Conservation (phyloP, 2,888 invertebrate species). For the Papilio elwesi region DNA sequence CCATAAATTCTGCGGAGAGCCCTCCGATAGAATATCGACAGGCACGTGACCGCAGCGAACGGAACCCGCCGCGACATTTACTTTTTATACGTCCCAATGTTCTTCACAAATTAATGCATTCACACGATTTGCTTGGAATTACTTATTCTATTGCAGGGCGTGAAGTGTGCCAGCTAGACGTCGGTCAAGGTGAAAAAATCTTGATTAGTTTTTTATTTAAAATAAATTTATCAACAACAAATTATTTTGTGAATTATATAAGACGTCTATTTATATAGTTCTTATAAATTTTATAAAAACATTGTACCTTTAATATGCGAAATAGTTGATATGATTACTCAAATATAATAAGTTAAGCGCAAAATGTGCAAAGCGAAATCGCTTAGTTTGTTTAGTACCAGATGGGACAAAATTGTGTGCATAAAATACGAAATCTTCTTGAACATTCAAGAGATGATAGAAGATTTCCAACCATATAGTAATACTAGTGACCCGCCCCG, state of each 20-base stretch:
- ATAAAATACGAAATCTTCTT: conserved; percentile 10
- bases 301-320: no score
- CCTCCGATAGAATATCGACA: conserved; percentile 62
- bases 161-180: no score
- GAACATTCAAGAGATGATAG: background rate
- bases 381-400: conserved; percentile 2
- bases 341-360: conserved; percentile 12
- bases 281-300: no score
- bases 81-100: conserved; percentile 14
- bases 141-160: background rate
- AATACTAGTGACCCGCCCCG: no score
- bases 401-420: conserved; percentile 1
- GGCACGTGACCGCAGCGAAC: conserved; percentile 54
- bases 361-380: conserved; percentile 2
- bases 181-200: background rate
- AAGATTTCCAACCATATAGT: conserved; percentile 1
- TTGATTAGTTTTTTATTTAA: no score
- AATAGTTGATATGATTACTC: background rate
- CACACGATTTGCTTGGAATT: background rate
- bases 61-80: background rate
- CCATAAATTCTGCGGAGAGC: conserved; percentile 58
- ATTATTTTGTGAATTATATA: background rate
- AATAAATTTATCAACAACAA: background rate
- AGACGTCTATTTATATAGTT: no score
- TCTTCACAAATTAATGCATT: conserved; percentile 1